phyloP scores from a whole-genome alignment of 2,113 vertebrate genomes.

The Bolborhynchus lineola region DNA sequence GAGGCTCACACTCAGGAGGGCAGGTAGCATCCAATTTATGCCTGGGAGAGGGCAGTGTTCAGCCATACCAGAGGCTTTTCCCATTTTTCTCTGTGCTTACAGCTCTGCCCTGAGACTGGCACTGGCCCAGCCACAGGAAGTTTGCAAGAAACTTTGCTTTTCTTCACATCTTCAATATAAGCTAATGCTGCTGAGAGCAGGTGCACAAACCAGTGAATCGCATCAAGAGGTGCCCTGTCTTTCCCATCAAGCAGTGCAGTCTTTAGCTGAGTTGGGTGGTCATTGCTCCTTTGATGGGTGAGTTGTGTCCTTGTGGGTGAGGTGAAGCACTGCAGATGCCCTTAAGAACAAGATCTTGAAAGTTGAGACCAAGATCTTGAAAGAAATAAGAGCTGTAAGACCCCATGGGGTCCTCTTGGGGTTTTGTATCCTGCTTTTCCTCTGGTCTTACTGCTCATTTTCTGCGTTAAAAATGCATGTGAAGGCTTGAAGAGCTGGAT shows the following conservation, averaged over 20 bases:
- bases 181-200: background rate
- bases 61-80: background rate
- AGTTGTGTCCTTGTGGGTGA: background rate
- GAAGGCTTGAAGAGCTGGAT: background rate
- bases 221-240: background rate
- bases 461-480: background rate
- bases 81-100: background rate
- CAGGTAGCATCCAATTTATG: background rate
- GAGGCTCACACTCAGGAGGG: background rate
- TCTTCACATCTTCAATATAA: background rate
- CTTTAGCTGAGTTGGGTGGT: background rate
- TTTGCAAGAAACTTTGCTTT: background rate
- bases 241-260: background rate
- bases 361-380: background rate
- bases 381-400: background rate
- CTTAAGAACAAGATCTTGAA: background rate
- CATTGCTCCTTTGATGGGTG: fast-evolving
- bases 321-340: background rate
- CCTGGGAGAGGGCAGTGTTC: background rate
- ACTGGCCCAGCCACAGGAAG: background rate
- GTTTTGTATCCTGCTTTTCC: background rate
- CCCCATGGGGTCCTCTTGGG: no score
- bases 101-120: background rate
- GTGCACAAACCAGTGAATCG: background rate
- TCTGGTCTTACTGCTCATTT: background rate